Conservation (phyloP, 2,113 vertebrate species). For the Dendropsophus ebraccatus region DNA sequence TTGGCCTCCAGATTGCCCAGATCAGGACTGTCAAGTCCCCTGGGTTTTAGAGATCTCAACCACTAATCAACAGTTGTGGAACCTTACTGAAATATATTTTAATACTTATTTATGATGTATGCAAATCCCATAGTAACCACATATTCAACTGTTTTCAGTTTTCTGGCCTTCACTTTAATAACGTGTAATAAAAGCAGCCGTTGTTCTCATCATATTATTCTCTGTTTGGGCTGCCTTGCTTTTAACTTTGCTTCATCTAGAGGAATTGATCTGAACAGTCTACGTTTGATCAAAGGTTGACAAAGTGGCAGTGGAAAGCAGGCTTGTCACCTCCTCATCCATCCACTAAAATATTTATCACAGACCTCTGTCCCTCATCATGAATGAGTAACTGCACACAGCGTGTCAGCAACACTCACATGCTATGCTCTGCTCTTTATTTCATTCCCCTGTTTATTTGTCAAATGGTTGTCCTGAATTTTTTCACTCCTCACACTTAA, state of each 20-base stretch:
- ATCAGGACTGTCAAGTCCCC: too few species aligned
- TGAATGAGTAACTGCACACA: slow-evolving; percentile 37
- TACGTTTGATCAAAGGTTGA: slow-evolving; percentile 63
- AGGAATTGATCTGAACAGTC: slow-evolving; percentile 61
- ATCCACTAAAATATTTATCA: slow-evolving; percentile 62
- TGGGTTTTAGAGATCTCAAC: too few species aligned
- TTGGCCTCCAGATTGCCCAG: too few species aligned
- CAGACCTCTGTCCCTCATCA: slow-evolving; percentile 53
- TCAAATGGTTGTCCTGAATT: not conserved
- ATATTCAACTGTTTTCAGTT: not conserved
- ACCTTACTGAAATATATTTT: too few species aligned
- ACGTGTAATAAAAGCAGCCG: not conserved
- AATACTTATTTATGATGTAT: not conserved
- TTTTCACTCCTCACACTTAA: not conserved
- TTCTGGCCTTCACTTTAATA: slow-evolving; percentile 39
- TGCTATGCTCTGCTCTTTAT: not conserved
- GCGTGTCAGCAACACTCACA: not conserved
- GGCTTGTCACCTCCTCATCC: slow-evolving; percentile 60
- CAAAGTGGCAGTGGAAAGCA: slow-evolving; percentile 49
- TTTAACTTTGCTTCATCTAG: slow-evolving; percentile 58
- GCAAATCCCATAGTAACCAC: slow-evolving; percentile 34
- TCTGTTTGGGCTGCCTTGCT: slow-evolving; percentile 45
- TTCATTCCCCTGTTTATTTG: not conserved
- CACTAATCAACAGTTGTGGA: too few species aligned
- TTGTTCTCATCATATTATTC: slow-evolving; percentile 52